Base-by-base conservation (phyloP, 2,797 vertebrate genomes). In the Danio albolineatus region DNA sequence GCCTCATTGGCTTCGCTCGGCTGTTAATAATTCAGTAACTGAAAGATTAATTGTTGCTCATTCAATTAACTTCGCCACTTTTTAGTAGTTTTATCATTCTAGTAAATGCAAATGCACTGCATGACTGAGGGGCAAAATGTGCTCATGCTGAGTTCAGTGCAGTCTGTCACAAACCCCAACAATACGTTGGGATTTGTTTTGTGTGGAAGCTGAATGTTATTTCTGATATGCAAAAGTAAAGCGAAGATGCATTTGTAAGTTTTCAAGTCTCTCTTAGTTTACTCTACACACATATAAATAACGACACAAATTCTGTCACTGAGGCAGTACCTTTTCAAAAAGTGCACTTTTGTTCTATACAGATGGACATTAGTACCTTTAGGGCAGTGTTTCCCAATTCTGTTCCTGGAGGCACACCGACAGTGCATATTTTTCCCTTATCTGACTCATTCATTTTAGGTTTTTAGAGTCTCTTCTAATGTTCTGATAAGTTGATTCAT, bases 21-120 rank as follows among this genome's bases (percentile, higher is more conserved):
- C 65, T 71, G 73, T 88, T 86, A 88, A 88, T 88, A 87, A 88
- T 88, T 87, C 81, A 87, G 76, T 80, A 86, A 83, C 80, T 85
- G 77, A 79, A 82, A 85, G 86, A 86, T 85, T 86, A 83, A 87
- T 84, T 85, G 80, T 73, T 80, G 72, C 82, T 85, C 83, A 78
- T 87, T 85, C 83, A 83, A 86, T 88, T 86, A 86, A 76, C 81
- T 79, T 77, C 44, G 46, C 53, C 51, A 53, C 41, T 56, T 81
- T 85, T 85, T 78, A 43, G 64, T 71, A 80, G 59, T 83, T 82
- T 81, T 84, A 79, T 86, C 75, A 81, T 79, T 79, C 46, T 16
- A 56, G 74, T 67, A 66, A 80, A 84, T 74, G 60, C 66, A 78
- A 84, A 86, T 79, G 80, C 72, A 12, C 44, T 46, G 39, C 48